These are phyloP conservation scores for Platypus cylindrus DNA, from an alignment of 2,888 invertebrate species.

Conservation along the genomic window DNA sequence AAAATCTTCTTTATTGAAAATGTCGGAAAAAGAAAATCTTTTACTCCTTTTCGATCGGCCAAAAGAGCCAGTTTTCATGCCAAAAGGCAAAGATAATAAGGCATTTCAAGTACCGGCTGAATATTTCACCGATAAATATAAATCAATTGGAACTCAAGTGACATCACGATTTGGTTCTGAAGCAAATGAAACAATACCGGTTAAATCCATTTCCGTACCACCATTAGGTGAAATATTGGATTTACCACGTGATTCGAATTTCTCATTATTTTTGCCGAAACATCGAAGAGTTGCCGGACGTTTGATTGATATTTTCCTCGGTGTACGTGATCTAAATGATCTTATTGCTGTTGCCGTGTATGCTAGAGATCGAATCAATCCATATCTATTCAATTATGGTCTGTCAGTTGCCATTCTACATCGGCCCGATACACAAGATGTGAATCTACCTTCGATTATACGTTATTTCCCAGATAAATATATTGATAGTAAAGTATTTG, in stretches of 20 bases:
- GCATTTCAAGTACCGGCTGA: slow-evolving; percentile 41
- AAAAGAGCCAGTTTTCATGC: slow-evolving; percentile 63
- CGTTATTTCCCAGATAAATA: slow-evolving; percentile 76
- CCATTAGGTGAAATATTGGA: slow-evolving; percentile 43
- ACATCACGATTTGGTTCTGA: slow-evolving; percentile 45
- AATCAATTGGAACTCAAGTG: slow-evolving; percentile 43
- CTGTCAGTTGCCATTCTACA: slow-evolving; percentile 65
- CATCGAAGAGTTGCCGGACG: slow-evolving; percentile 60
- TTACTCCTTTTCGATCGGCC: slow-evolving; percentile 62
- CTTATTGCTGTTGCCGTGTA: slow-evolving; percentile 57
- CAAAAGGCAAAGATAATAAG: slow-evolving; percentile 53
- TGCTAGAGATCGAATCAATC: slow-evolving; percentile 62
- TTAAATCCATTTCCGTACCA: slow-evolving; percentile 43
- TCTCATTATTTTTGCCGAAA: slow-evolving; percentile 60
- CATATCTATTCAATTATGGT: slow-evolving; percentile 69
- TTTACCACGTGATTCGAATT: slow-evolving; percentile 47
- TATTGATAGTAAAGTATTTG: slow-evolving; percentile 60
- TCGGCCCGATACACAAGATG: slow-evolving; percentile 54
- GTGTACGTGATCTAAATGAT: slow-evolving; percentile 57
- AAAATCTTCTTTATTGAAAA: too few species aligned
- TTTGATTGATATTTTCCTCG: slow-evolving; percentile 55
- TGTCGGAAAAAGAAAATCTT: slow-evolving; percentile 35
- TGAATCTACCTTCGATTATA: slow-evolving; percentile 59
- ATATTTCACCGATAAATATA: slow-evolving; percentile 37
- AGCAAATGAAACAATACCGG: slow-evolving; percentile 39